These are phyloP conservation scores for Remorina albescens DNA, from an alignment of 2,797 vertebrate species.

Conservation along the genomic window DNA sequence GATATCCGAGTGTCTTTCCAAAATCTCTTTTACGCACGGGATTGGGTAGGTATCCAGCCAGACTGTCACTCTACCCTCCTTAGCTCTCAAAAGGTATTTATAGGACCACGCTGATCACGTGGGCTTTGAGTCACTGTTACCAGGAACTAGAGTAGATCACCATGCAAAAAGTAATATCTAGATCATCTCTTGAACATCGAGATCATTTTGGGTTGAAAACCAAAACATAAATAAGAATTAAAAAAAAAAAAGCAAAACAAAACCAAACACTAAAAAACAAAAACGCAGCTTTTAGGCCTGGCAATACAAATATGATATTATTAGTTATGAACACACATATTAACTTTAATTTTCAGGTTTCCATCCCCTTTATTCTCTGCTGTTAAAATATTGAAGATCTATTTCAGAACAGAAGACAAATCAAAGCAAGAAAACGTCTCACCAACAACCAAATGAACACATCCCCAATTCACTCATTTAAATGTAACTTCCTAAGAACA, in stretches of 20 bases:
- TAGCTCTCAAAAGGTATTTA: conserved; percentile 85
- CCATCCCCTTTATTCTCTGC: neutral
- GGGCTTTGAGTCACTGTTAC: conserved; percentile 78
- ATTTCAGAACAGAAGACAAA: neutral
- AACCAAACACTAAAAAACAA: no score
- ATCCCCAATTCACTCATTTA: neutral
- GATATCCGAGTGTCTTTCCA: conserved; percentile 56
- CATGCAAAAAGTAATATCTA: conserved; percentile 37
- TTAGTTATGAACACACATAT: no score
- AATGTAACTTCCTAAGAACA: neutral
- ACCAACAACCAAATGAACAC: neutral
- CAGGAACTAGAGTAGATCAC: conserved; percentile 76
- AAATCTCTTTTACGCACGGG: conserved; percentile 70
- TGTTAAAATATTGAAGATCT: neutral
- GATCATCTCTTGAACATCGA: neutral
- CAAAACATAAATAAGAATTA: neutral
- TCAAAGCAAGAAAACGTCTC: neutral
- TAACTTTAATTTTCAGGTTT: neutral
- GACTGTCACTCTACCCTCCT: conserved; percentile 79
- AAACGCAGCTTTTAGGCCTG: no score
- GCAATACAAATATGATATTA: no score
- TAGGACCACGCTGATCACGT: conserved; percentile 83
- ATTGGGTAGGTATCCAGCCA: conserved; percentile 76
- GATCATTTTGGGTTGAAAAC: neutral
- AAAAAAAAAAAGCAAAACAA: neutral